phyloP scores from a whole-genome alignment of 2,113 vertebrate genomes.

The Daboia siamensis region DNA sequence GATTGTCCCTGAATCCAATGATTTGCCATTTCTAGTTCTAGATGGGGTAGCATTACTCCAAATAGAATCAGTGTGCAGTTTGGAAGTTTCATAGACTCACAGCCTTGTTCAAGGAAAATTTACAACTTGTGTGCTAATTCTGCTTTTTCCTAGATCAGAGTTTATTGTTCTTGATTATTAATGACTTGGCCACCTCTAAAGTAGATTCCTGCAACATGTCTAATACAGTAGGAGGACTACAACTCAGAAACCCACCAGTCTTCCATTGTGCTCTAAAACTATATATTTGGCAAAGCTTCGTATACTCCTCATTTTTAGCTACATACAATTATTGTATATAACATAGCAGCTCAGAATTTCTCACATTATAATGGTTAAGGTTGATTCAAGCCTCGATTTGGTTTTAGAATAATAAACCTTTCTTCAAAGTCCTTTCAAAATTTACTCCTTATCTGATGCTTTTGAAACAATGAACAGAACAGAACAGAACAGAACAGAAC shows the following conservation, averaged over 20 bases:
- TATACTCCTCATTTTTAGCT: background rate
- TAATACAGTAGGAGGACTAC: background rate
- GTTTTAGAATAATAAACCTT: background rate
- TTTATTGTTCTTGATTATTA: background rate
- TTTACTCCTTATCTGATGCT: background rate
- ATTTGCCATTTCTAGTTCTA: background rate
- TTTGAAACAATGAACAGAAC: background rate
- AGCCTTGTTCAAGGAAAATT: background rate
- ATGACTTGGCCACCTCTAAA: background rate
- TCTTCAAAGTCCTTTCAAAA: background rate
- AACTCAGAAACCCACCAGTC: background rate
- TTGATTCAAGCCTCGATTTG: background rate
- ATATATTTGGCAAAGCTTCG: background rate
- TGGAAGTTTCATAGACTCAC: background rate
- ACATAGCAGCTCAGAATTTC: background rate
- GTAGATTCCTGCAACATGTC: background rate
- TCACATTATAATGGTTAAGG: background rate
- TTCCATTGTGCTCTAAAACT: background rate
- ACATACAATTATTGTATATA: background rate
- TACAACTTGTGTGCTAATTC: background rate
- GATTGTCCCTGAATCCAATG: background rate
- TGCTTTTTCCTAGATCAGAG: background rate
- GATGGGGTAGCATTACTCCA: background rate
- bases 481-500: too few species aligned
- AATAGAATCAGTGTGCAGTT: background rate